These are phyloP conservation scores for Glaucopsyche alexis DNA, from an alignment of 2,888 invertebrate species.

Conservation along the genomic window DNA sequence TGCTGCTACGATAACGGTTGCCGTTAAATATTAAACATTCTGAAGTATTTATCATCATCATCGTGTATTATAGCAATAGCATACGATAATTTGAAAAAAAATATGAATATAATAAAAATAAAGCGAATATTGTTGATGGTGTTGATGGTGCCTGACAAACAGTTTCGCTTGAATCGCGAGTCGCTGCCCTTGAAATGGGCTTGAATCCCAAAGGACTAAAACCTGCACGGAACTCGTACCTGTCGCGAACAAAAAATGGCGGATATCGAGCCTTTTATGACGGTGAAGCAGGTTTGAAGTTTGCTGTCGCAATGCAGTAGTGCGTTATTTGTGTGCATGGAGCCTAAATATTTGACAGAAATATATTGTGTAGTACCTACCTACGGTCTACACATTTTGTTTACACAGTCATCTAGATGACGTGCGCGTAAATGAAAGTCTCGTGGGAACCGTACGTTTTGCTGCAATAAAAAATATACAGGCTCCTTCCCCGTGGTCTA, in stretches of 20 bases:
- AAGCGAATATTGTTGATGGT: too few relatives aligned
- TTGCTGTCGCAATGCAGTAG: conserved; percentile 6
- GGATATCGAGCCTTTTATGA: conserved; percentile 7
- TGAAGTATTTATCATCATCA: neutral
- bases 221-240: conserved; percentile 6
- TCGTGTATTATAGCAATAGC: too few relatives aligned
- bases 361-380: neutral
- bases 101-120: too few relatives aligned
- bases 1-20: neutral
- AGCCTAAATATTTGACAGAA: neutral
- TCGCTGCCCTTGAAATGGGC: conserved; percentile 5
- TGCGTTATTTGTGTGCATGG: conserved; percentile 13
- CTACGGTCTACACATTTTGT: neutral
- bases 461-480: too few relatives aligned
- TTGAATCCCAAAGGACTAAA: neutral
- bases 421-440: too few relatives aligned
- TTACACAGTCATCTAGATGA: too few relatives aligned
- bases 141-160: too few relatives aligned
- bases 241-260: conserved; percentile 9
- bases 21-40: neutral
- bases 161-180: neutral
- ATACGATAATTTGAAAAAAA: too few relatives aligned
- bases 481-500: too few relatives aligned
- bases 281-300: neutral
- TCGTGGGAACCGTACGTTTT: too few relatives aligned